Percentiles rank a stretch among this genome's conserved stretches.
Conservation (phyloP, 37 sponge, comb jelly and placozoan genomes). For the Dysidea cf. avara region DNA sequence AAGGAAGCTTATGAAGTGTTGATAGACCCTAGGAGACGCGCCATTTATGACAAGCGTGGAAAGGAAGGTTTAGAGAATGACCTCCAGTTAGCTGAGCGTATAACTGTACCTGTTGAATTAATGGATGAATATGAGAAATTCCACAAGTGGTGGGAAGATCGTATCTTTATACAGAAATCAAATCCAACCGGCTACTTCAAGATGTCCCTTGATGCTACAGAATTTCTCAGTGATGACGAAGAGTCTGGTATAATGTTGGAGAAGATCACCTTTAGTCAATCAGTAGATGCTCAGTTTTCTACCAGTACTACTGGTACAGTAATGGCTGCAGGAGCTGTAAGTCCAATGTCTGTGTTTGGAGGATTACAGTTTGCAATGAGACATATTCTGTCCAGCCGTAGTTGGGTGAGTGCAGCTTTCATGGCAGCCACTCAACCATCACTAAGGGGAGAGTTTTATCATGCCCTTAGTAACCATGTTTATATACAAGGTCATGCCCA, state of each 20-base stretch:
- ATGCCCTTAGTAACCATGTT: constrained; percentile 36
- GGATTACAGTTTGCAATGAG: constrained; percentile 46
- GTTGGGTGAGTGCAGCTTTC: constrained; percentile 44
- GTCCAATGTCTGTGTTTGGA: constrained; percentile 8
- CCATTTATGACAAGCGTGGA: constrained; percentile 89
- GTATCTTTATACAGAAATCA: constrained; percentile 66
- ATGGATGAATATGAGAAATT: constrained; percentile 78
- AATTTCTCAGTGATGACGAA: not conserved
- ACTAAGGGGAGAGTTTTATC: constrained; percentile 40
- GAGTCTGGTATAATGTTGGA: constrained; percentile 11
- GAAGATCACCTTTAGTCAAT: constrained; percentile 31
- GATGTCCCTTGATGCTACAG: constrained; percentile 58
- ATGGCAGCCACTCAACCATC: constrained; percentile 19
- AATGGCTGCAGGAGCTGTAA: constrained; percentile 25
- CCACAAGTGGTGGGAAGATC: constrained; percentile 68
- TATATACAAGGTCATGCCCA: constrained; percentile 16
- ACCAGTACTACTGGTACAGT: constrained; percentile 25
- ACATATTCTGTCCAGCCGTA: constrained; percentile 40
- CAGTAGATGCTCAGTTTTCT: constrained; percentile 56
- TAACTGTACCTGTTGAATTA: constrained; percentile 67
- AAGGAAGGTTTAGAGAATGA: constrained; percentile 75
- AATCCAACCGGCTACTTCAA: constrained; percentile 54
- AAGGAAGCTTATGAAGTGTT: constrained; percentile 90
- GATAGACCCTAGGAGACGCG: constrained; percentile 71
- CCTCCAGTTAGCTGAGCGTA: constrained; percentile 60